Conservation (phyloP, 2,888 invertebrate genomes). For the Punctoribates punctum region DNA sequence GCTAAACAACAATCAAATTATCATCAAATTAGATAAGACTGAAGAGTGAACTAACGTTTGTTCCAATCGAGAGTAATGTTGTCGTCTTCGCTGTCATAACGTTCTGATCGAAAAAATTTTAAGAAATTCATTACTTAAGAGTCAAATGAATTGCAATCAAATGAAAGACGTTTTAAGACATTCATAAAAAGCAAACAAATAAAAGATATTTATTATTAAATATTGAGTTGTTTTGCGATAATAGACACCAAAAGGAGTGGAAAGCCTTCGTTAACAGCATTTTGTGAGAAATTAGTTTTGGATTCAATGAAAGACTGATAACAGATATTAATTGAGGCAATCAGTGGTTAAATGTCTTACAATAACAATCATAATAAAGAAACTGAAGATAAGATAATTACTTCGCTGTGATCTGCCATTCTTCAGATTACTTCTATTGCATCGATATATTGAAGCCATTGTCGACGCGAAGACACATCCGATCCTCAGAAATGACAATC, state of each 20-base stretch:
- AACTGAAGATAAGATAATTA: slow-evolving; percentile 31
- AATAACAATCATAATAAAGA: not conserved
- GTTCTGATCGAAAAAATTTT: slow-evolving; percentile 45
- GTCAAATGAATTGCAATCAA: not conserved
- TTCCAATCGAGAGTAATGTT: slow-evolving; percentile 47
- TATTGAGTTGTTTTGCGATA: not conserved
- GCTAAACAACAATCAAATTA: slow-evolving; percentile 53
- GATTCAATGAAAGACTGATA: not conserved
- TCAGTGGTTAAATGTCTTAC: too few relatives aligned
- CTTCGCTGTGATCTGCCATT: slow-evolving; percentile 38
- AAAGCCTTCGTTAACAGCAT: not conserved
- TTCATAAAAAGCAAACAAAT: not conserved
- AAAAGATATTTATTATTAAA: too few relatives aligned
- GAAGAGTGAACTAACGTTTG: slow-evolving; percentile 46
- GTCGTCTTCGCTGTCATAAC: slow-evolving; percentile 49
- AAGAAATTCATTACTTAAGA: slow-evolving; percentile 32
- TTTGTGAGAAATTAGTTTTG: not conserved
- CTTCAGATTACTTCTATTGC: slow-evolving; percentile 35
- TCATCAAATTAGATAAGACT: slow-evolving; percentile 32
- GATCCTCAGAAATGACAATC: not conserved
- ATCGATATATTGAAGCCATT: slow-evolving; percentile 35
- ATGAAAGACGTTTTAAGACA: too few relatives aligned
- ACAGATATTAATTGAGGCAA: not conserved
- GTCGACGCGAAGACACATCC: not conserved
- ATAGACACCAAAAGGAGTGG: not conserved